These are phyloP conservation scores for Upupa epops DNA, from an alignment of 2,113 vertebrate species.

Conservation along the genomic window DNA sequence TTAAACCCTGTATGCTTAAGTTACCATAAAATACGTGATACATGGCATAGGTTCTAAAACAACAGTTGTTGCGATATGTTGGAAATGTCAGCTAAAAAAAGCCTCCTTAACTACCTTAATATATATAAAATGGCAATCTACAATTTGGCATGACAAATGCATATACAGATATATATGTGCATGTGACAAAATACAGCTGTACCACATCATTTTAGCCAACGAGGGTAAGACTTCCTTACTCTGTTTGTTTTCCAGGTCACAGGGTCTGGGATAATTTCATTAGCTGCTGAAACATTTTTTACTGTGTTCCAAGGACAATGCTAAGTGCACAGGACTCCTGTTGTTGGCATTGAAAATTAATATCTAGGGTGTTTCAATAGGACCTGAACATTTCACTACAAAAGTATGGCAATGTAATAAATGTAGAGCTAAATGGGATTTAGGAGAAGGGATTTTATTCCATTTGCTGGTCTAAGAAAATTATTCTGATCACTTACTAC, in stretches of 20 bases:
- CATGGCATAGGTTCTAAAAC: neutral
- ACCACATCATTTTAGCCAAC: conserved; percentile 26
- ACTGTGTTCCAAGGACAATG: conserved; percentile 34
- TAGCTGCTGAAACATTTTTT: conserved; percentile 42
- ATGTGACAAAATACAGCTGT: conserved; percentile 22
- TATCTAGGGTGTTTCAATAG: neutral
- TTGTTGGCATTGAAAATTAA: conserved; percentile 38
- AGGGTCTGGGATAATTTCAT: conserved; percentile 41
- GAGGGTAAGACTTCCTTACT: conserved; percentile 8
- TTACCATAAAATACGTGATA: neutral
- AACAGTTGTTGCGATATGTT: conserved; percentile 46
- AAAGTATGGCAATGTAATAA: neutral
- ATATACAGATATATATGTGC: neutral
- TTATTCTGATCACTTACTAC: neutral
- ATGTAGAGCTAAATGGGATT: neutral
- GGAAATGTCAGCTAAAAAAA: conserved; percentile 64
- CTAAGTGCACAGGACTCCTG: conserved; percentile 28
- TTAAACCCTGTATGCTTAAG: neutral
- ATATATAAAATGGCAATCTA: conserved; percentile 32
- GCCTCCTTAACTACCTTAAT: conserved; percentile 6
- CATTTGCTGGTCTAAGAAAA: conserved; percentile 3
- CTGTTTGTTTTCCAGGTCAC: conserved; percentile 26
- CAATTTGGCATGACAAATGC: conserved; percentile 31
- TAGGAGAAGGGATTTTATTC: conserved; percentile 6
- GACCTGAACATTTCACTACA: neutral